Base-by-base conservation (phyloP, 2,888 invertebrate genomes). In the Nowickia ferox region DNA sequence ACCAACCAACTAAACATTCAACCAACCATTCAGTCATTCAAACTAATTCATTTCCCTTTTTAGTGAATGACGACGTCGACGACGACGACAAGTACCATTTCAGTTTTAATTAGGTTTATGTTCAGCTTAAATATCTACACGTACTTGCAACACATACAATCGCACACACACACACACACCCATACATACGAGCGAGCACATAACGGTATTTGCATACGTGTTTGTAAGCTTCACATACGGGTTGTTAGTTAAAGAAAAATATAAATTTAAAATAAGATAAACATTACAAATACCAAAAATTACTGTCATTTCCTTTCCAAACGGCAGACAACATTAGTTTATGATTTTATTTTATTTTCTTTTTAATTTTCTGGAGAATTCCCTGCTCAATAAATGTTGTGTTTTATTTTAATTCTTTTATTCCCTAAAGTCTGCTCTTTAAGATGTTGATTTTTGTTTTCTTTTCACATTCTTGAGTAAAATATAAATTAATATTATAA, bases 161-260 rank as follows among this genome's bases (percentile, higher is more conserved):
- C 66, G 75, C 19, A 77, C 77, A 40, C 55, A 66, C 42, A 40
- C 55, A 69, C 59, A 46, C 57, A 77, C 42, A 68, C 51, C 59
- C 61, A 68, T n/a, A 13, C 22, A 59, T 1, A 30, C 30, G 6
- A 30, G 30, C 6, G 30, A 30, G 30, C 6, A 6, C 30, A 30
- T 30, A 30, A 30, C 30, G 30, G 5, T 5, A 30, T 30, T 30
- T 30, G 30, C n/a, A 3, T 40, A 61, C 44, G 8, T 9, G 53
- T 69, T 69, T 72, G 51, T 72, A 15, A 42, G 59, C 71, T 40
- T 61, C 57, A 51, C 46, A 79, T 74, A 57, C 55, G 79, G 84
- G 74, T 78, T 66, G 87, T 88, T 88, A 88, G 87, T 83, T 87
- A 66, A 84, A 84, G 80, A 76, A 87, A 74, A 72, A 15, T 48